phyloP scores from a whole-genome alignment of 2,888 invertebrate genomes.

The Cephalotes varians region DNA sequence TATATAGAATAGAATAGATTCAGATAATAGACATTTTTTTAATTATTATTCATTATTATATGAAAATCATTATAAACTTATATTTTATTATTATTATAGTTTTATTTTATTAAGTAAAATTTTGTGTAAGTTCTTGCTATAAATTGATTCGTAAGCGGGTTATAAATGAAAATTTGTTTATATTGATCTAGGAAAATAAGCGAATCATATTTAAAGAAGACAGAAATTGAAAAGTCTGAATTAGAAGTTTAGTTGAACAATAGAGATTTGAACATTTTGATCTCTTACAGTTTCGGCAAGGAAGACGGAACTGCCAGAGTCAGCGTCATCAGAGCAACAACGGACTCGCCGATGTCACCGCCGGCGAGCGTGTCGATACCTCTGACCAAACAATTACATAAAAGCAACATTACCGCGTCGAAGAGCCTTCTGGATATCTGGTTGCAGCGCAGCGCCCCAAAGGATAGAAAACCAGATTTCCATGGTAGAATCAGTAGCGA shows the following conservation, averaged over 20 bases:
- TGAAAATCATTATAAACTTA: neutral
- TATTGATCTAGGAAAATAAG: neutral
- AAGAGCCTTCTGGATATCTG: conserved; percentile 90
- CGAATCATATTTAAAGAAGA: neutral
- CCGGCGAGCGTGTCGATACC: conserved; percentile 86
- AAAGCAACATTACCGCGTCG: conserved; percentile 82
- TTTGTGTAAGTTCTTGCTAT: neutral
- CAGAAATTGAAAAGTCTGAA: neutral
- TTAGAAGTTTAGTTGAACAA: neutral
- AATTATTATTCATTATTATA: neutral
- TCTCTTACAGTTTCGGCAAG: conserved; percentile 78
- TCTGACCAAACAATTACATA: conserved; percentile 81
- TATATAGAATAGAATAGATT: too few species aligned
- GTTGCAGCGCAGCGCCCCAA: conserved; percentile 87
- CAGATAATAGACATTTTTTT: neutral
- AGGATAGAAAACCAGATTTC: conserved; percentile 88
- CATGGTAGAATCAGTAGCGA: conserved; percentile 87
- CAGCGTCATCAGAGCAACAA: conserved; percentile 90
- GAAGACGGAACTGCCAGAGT: conserved; percentile 86
- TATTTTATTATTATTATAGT: neutral
- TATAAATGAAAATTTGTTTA: neutral
- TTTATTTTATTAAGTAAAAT: neutral
- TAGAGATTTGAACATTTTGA: neutral
- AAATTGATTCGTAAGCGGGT: neutral
- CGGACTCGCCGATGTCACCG: conserved; percentile 95